phyloP scores from a whole-genome alignment of 2,113 vertebrate species.

The Callithrix jacchus region DNA sequence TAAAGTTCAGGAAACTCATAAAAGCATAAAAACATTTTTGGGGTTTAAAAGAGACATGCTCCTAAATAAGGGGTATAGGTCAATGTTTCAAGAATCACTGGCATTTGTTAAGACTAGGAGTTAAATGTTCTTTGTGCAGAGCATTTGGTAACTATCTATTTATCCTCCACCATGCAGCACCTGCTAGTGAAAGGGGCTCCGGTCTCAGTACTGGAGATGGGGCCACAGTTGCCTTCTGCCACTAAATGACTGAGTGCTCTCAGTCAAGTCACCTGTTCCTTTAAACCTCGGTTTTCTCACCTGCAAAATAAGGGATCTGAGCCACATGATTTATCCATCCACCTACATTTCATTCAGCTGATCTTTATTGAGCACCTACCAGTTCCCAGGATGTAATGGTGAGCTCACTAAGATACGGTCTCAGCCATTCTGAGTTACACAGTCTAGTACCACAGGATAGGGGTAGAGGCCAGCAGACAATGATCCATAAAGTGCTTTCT shows the following conservation, averaged over 20 bases:
- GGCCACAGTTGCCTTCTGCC: not conserved
- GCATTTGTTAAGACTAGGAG: not conserved
- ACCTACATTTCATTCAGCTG: not conserved
- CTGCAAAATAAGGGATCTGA: not conserved
- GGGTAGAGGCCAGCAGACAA: not conserved
- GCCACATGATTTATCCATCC: not conserved
- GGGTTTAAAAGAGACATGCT: not conserved
- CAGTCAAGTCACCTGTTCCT: not conserved
- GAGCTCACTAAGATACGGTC: not conserved
- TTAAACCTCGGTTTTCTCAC: not conserved
- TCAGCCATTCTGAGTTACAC: not conserved
- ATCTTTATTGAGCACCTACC: not conserved
- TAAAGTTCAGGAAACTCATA: not conserved
- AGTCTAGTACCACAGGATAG: not conserved
- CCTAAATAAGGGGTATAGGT: not conserved
- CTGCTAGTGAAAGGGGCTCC: not conserved
- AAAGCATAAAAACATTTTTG: not conserved
- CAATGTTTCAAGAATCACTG: not conserved
- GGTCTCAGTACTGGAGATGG: not conserved
- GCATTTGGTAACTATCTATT: not conserved
- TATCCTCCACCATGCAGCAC: not conserved
- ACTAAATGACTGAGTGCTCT: not conserved
- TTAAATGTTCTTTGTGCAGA: not conserved
- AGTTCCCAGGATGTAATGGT: not conserved
- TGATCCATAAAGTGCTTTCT: not conserved